Base-by-base conservation (phyloP, 2,888 invertebrate genomes). In the Athalia rosae region DNA sequence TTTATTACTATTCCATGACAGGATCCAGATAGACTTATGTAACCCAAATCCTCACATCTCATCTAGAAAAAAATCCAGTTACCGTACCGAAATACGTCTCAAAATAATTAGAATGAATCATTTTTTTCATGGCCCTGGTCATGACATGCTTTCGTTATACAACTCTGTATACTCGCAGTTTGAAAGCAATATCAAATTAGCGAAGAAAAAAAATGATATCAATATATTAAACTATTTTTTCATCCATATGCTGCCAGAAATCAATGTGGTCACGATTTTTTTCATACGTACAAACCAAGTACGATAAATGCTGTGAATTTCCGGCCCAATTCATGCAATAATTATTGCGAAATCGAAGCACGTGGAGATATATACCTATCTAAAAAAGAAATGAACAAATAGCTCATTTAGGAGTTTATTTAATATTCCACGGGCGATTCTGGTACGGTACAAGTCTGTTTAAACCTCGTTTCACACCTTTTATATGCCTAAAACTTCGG, bases 381-480 rank as follows among this genome's bases (percentile, higher is more conserved):
- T 43, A 28, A 28, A 28, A n/a, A 28, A n/a, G n/a, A 71, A 8
- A 71, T 45, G 71, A 71, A 58, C 56, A 15, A 58, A 71, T 45
- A 15, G 45, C 56, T 53, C 71, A 45, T 56, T 71, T 58, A 71
- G 58, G 45, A 58, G n/a, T 71, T 58, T 13, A 58, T 71, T 56
- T 71, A 58, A 43, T 58, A 71, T 58, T 71, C 71, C 69, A 28
- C 41, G 45, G 56, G 53, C 58, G 45, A 45, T 71, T 71, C 43
- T 5, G 4, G 71, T 45, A 13, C 13, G 9, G 41, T 45, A 15
- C 13, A 11, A 8, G 58, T 71, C 45, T 13, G 71, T 53, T 58
- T 58, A 15, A 43, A 13, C 71, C 58, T 58, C 58, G 58, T 58
- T 71, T 71, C 47, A 71, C 71, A 71, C 71, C 71, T 71, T 71